Evolutionary conservation across 30 jellyfish, hydroid and myxozoan genomes (phyloP).

Genomic region (Hydractinia echinata): DNA sequence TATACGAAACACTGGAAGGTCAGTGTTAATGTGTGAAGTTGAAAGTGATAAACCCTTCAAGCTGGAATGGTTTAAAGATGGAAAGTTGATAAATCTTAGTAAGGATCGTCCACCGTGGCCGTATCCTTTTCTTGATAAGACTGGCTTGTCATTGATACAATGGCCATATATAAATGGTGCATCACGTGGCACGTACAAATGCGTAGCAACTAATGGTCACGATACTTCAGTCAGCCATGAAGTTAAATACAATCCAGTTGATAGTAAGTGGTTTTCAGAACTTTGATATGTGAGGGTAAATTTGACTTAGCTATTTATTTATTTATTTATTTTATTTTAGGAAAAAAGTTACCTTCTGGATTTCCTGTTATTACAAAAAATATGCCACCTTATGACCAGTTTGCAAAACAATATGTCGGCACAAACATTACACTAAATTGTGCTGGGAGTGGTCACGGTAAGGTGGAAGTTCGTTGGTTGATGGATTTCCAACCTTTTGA

Average conservation of each 20-base stretch:
- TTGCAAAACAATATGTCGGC: slow-evolving; percentile 21
- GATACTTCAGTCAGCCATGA: background rate
- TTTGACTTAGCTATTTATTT: background rate
- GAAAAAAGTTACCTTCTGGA: slow-evolving; percentile 62
- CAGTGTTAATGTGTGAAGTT: slow-evolving; percentile 33
- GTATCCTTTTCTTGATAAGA: background rate
- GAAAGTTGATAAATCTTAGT: slow-evolving; percentile 3
- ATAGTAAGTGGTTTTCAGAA: background rate
- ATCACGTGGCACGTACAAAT: slow-evolving; percentile 21
- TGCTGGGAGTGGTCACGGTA: slow-evolving; percentile 37
- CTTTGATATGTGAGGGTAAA: background rate
- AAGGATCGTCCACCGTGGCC: slow-evolving; percentile 35
- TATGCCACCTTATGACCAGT: slow-evolving; percentile 13
- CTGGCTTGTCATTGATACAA: slow-evolving; percentile 20
- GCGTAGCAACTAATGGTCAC: slow-evolving; percentile 30
- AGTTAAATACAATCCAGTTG: background rate
- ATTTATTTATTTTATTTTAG: slow-evolving; percentile 30
- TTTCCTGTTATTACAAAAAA: slow-evolving; percentile 45
- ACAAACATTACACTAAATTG: slow-evolving; percentile 29
- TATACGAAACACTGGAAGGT: background rate
- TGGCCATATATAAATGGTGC: slow-evolving; percentile 25
- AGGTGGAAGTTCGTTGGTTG: slow-evolving; percentile 33
- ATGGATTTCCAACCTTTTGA: slow-evolving; percentile 13
- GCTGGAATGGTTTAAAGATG: slow-evolving; percentile 20
- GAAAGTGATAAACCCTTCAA: slow-evolving; percentile 27